A percentile compares a stretch with the other conserved stretches of the same genome.
Evolutionary conservation across 1,140 invertebrate genomes (phyloP).

Genomic region (Ctenoplectra terminalis): DNA sequence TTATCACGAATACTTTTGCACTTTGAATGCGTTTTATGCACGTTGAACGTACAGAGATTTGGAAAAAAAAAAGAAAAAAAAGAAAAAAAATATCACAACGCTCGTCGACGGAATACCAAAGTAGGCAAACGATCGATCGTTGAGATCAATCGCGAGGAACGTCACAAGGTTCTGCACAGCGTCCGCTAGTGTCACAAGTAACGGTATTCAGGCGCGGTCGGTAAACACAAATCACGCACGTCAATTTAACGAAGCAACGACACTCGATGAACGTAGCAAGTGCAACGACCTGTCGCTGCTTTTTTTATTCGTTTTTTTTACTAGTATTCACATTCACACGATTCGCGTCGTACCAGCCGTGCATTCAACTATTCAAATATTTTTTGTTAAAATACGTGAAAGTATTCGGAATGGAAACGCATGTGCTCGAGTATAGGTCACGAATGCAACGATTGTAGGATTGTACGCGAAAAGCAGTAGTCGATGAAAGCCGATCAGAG

Average conservation of each 20-base stretch:
- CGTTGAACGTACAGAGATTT: no score
- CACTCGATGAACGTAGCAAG: slow-evolving; percentile 12
- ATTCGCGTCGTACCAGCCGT: no score
- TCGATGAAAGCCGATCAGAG: slow-evolving; percentile 50
- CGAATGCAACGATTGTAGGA: background rate
- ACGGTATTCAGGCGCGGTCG: slow-evolving; percentile 45
- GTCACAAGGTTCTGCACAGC: background rate
- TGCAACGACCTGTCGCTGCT: slow-evolving; percentile 32
- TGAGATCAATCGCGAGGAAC: background rate
- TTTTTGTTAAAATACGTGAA: background rate
- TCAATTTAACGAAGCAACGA: slow-evolving; percentile 16
- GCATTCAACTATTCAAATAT: background rate
- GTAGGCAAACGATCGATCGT: background rate
- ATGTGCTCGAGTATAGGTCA: background rate
- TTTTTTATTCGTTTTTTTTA: background rate
- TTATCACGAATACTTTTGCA: background rate
- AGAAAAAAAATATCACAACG: no score
- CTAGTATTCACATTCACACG: background rate
- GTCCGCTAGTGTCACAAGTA: slow-evolving; percentile 25
- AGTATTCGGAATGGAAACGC: background rate
- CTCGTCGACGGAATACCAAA: no score
- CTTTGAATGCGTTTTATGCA: background rate
- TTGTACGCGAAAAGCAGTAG: background rate
- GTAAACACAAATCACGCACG: slow-evolving; percentile 34
- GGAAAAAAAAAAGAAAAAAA: no score